Conservation (phyloP, 2,888 invertebrate genomes). For the Philereme vetulata region DNA sequence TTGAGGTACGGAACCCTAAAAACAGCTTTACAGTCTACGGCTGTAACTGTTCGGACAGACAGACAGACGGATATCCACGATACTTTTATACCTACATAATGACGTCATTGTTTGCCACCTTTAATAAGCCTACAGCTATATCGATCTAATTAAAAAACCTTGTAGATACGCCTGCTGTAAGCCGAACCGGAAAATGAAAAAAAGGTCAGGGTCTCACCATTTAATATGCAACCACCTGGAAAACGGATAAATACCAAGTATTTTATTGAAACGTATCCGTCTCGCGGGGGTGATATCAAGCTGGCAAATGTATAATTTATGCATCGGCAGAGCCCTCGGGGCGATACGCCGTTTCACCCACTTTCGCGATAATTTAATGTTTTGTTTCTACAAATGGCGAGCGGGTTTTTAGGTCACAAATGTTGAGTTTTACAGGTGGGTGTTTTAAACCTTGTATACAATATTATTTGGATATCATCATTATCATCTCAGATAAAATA, state of each 20-base stretch:
- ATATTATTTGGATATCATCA: too few relatives aligned
- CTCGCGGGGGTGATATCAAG: constrained; percentile 59
- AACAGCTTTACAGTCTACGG: too few relatives aligned
- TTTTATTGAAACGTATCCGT: constrained; percentile 65
- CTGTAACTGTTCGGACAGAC: too few relatives aligned
- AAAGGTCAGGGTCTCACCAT: constrained; percentile 2
- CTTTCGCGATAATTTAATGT: constrained; percentile 35
- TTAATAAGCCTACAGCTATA: too few relatives aligned
- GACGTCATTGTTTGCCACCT: too few relatives aligned
- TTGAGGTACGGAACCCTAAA: too few relatives aligned
- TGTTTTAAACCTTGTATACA: background rate
- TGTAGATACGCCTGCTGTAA: too few relatives aligned
- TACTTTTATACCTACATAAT: too few relatives aligned
- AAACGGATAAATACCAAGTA: constrained; percentile 48
- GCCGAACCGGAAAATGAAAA: too few relatives aligned
- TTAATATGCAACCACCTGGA: constrained; percentile 27
- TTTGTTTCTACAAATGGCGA: constrained; percentile 24
- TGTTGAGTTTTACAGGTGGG: background rate
- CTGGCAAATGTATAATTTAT: constrained; percentile 71
- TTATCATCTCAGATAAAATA: too few relatives aligned
- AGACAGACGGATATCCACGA: too few relatives aligned
- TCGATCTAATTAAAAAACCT: too few relatives aligned
- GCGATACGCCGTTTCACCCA: constrained; percentile 39
- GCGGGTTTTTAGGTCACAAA: constrained; percentile 2
- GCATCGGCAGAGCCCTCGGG: constrained; percentile 59